Evolutionary conservation across 37 sponge, comb jelly and placozoan species (phyloP).

Genomic region (Cliona cf. orientalis): DNA sequence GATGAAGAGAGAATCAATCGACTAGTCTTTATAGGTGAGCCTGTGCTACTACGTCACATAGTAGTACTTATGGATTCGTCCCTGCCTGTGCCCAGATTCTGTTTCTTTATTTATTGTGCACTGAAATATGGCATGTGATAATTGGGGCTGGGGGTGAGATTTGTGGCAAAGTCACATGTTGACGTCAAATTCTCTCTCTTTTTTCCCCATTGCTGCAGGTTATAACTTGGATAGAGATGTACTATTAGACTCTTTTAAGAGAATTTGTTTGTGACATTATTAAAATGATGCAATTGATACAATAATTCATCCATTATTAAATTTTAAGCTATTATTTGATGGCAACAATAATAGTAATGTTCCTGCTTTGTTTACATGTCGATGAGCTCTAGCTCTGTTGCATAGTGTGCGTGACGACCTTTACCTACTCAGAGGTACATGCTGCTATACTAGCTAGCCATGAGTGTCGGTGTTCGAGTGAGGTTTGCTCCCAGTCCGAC

Average conservation of each 20-base stretch:
- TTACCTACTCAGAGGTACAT: neutral
- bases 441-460: neutral
- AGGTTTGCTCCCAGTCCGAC: conserved; percentile 95
- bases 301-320: neutral
- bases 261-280: conserved; percentile 31
- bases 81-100: too few relatives aligned
- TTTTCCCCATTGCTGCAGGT: conserved; percentile 22
- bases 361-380: too few relatives aligned
- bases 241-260: conserved; percentile 47
- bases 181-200: too few relatives aligned
- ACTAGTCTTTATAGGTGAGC: conserved; percentile 77
- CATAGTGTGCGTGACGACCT: neutral
- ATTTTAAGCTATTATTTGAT: neutral
- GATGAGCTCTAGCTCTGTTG: too few relatives aligned
- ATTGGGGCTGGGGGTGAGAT: too few relatives aligned
- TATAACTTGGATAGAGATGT: conserved; percentile 47
- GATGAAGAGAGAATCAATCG: conserved; percentile 58
- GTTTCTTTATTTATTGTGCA: neutral
- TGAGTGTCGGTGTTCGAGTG: conserved; percentile 48
- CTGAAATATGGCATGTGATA: neutral
- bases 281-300: neutral
- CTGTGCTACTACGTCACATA: neutral
- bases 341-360: too few relatives aligned
- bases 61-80: neutral
- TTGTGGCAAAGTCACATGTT: too few relatives aligned